Evolutionary conservation across 2,797 vertebrate genomes (phyloP).

Genomic region (Danio choprae): DNA sequence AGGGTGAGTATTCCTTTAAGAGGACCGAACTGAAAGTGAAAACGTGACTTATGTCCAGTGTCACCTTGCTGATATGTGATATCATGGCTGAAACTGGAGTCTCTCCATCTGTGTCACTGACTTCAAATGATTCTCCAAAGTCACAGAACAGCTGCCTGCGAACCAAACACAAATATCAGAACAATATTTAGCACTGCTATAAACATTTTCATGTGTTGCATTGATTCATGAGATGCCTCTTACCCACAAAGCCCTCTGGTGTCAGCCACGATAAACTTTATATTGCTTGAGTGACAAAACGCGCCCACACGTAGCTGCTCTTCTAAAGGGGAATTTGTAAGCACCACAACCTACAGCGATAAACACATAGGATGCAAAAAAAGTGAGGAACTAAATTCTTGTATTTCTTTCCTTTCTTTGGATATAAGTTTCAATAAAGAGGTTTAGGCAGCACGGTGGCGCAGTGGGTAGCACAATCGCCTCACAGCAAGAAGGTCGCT

Average conservation of each 20-base stretch:
- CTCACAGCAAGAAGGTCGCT: too few relatives aligned
- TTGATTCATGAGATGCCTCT: conserved; percentile 27
- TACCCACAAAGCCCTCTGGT: conserved; percentile 90
- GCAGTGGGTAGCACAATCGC: too few relatives aligned
- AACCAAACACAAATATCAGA: conserved; percentile 11
- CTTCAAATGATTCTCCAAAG: conserved; percentile 83
- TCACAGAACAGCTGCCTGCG: conserved; percentile 92
- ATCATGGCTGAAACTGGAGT: conserved; percentile 72
- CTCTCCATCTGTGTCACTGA: conserved; percentile 79
- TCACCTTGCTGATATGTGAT: conserved; percentile 83
- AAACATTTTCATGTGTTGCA: not conserved
- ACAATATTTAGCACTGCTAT: not conserved
- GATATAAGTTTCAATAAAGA: too few relatives aligned
- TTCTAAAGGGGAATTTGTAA: conserved; percentile 84
- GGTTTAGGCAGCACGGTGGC: too few relatives aligned
- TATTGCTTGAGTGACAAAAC: conserved; percentile 78
- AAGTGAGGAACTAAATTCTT: too few relatives aligned
- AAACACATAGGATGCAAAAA: not conserved
- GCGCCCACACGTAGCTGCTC: conserved; percentile 82
- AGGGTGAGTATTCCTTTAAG: not conserved
- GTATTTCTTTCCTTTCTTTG: too few relatives aligned
- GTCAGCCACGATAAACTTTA: conserved; percentile 84
- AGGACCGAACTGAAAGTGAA: conserved; percentile 4
- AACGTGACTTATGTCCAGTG: not conserved
- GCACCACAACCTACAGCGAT: conserved; percentile 84